Evolutionary conservation across 2,113 vertebrate genomes (phyloP).

Genomic region (Raja brachyura): DNA sequence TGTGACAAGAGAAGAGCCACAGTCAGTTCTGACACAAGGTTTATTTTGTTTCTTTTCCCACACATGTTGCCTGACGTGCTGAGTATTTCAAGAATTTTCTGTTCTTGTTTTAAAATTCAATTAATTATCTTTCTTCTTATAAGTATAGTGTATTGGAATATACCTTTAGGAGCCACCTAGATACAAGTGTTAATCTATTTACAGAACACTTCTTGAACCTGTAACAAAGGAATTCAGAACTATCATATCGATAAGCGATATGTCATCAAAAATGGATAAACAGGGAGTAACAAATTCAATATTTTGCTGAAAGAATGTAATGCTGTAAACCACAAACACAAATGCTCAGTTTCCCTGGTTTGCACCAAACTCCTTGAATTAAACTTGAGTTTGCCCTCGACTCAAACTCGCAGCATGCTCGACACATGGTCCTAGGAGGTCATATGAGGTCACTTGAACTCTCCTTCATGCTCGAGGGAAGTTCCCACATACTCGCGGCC

Average conservation of each 20-base stretch:
- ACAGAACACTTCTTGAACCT: background rate
- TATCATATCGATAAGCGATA: background rate
- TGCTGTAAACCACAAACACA: background rate
- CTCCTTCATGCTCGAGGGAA: too few relatives aligned
- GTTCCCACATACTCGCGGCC: too few relatives aligned
- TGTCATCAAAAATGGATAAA: background rate
- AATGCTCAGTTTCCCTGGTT: background rate
- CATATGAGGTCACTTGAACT: too few relatives aligned
- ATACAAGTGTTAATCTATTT: background rate
- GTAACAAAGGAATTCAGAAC: background rate
- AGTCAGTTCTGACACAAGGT: too few relatives aligned
- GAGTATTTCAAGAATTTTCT: too few relatives aligned
- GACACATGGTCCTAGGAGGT: too few relatives aligned
- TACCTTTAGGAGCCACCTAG: background rate
- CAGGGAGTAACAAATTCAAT: background rate
- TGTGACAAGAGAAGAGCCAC: too few relatives aligned
- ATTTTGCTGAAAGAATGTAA: background rate
- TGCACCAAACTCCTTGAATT: constrained; percentile 14
- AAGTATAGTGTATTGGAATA: background rate
- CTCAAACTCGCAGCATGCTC: too few relatives aligned
- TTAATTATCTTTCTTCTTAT: background rate
- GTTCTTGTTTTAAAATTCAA: too few relatives aligned
- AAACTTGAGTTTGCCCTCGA: background rate
- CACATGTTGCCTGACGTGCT: too few relatives aligned
- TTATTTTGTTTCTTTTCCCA: too few relatives aligned